These are phyloP conservation scores for Caerostris darwini DNA, from an alignment of 1,140 invertebrate genomes.

Conservation along the genomic window DNA sequence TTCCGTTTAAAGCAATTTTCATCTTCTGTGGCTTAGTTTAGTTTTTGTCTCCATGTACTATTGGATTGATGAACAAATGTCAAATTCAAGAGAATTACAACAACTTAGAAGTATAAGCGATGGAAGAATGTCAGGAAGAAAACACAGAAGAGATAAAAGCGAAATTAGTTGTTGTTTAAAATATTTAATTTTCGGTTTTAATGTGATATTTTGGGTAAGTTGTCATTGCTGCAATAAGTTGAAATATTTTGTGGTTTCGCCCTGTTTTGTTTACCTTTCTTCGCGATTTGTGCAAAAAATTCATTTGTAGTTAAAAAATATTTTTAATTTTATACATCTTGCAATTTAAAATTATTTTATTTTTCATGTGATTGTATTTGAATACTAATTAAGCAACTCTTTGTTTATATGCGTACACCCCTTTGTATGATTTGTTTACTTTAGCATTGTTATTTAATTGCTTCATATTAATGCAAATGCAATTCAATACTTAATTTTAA, in stretches of 20 bases:
- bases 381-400: too few relatives aligned
- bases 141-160: constrained; percentile 91
- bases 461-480: too few relatives aligned
- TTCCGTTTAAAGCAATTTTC: constrained; percentile 25
- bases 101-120: constrained; percentile 74
- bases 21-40: constrained; percentile 46
- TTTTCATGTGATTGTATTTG: too few relatives aligned
- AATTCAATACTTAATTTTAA: too few relatives aligned
- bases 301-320: too few relatives aligned
- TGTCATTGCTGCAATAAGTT: neutral
- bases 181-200: constrained; percentile 98
- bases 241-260: constrained; percentile 39
- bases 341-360: too few relatives aligned
- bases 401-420: too few relatives aligned
- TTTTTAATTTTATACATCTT: too few relatives aligned
- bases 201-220: constrained; percentile 97
- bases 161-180: constrained; percentile 98
- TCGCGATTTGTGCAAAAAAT: neutral
- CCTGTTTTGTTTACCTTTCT: neutral
- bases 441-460: too few relatives aligned
- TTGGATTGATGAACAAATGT: constrained; percentile 75
- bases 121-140: constrained; percentile 81
- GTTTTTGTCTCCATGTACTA: constrained; percentile 61
- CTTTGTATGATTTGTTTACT: too few relatives aligned
- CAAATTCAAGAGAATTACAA: constrained; percentile 74